phyloP scores from a whole-genome alignment of 1,140 invertebrate genomes.

The Drosophila funebris region DNA sequence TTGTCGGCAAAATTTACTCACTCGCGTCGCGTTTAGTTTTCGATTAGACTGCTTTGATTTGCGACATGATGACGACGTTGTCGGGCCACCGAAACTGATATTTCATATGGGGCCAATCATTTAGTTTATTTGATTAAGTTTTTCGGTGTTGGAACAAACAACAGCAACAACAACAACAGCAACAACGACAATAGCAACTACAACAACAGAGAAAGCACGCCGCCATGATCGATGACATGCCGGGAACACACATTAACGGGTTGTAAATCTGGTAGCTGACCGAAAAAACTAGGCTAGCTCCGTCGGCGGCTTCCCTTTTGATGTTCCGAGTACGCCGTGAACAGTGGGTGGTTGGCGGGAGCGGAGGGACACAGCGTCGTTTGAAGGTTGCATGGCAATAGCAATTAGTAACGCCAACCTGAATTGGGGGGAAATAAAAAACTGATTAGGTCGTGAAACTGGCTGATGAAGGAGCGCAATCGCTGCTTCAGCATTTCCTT shows the following conservation, averaged over 20 bases:
- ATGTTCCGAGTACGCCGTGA: conserved; percentile 22
- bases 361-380: conserved; percentile 41
- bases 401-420: conserved; percentile 67
- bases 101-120: conserved; percentile 58
- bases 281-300: conserved; percentile 49
- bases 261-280: conserved; percentile 72
- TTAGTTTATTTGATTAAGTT: conserved; percentile 82
- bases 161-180: conserved; percentile 22
- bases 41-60: conserved; percentile 80
- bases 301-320: conserved; percentile 54
- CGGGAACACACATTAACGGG: conserved; percentile 76
- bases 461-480: neutral
- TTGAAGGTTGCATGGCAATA: conserved; percentile 79
- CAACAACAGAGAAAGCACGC: conserved; percentile 64
- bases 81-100: conserved; percentile 61
- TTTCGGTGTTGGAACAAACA: conserved; percentile 41
- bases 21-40: conserved; percentile 72
- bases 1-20: conserved; percentile 79
- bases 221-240: conserved; percentile 78
- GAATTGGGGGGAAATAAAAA: neutral
- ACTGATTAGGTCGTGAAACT: neutral
- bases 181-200: conserved; percentile 35
- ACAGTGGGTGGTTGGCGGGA: conserved; percentile 12
- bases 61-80: conserved; percentile 67
- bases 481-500: conserved; percentile 7